These are phyloP conservation scores for Pararge aegeria DNA, from an alignment of 1,140 invertebrate species.

Conservation along the genomic window DNA sequence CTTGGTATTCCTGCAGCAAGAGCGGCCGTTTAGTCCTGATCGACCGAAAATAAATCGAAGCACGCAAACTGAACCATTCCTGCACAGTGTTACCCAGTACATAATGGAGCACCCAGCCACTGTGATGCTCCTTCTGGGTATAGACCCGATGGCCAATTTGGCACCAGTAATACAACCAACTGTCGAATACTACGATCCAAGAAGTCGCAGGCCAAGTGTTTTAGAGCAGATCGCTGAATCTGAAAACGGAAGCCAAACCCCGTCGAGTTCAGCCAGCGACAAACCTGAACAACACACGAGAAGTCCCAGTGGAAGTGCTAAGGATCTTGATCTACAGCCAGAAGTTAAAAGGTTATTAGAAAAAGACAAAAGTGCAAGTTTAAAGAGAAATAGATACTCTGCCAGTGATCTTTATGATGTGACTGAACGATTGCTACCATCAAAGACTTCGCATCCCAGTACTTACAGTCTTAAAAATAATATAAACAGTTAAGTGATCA, in stretches of 20 bases:
- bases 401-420: slow-evolving; percentile 72
- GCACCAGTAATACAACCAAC: slow-evolving; percentile 53
- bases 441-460: slow-evolving; percentile 62
- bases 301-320: slow-evolving; percentile 54
- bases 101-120: slow-evolving; percentile 77
- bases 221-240: slow-evolving; percentile 71
- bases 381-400: slow-evolving; percentile 70
- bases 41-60: slow-evolving; percentile 59
- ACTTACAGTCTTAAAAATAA: slow-evolving; percentile 75
- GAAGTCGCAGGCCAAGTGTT: slow-evolving; percentile 51
- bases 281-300: slow-evolving; percentile 43
- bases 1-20: slow-evolving; percentile 50
- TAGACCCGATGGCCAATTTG: slow-evolving; percentile 67
- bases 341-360: slow-evolving; percentile 56
- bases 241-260: slow-evolving; percentile 67
- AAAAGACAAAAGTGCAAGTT: slow-evolving; percentile 44
- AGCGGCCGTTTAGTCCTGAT: slow-evolving; percentile 61
- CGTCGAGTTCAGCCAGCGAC: slow-evolving; percentile 61
- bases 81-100: slow-evolving; percentile 74
- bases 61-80: slow-evolving; percentile 76
- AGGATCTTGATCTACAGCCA: slow-evolving; percentile 46
- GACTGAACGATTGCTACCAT: slow-evolving; percentile 63
- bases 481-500: slow-evolving; percentile 60
- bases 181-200: slow-evolving; percentile 62
- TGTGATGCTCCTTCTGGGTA: slow-evolving; percentile 72